Percentiles rank a stretch among this genome's conserved stretches.
phyloP scores from a whole-genome alignment of 2,888 invertebrate species.

The Argynnis bischoffii region DNA sequence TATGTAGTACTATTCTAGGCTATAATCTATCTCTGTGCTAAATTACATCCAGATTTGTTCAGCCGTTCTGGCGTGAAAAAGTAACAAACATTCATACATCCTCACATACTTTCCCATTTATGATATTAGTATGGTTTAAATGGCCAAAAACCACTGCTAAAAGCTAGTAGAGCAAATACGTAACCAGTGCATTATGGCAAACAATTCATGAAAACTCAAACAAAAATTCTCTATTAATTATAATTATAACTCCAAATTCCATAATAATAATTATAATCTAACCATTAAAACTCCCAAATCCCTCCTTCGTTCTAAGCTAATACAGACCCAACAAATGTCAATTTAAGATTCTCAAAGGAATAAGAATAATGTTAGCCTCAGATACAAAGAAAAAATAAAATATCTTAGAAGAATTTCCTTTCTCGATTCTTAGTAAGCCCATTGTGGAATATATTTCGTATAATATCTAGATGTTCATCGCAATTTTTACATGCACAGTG shows the following conservation, averaged over 20 bases:
- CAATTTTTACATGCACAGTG: background rate
- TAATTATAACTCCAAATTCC: background rate
- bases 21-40: no score
- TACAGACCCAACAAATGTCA: constrained; percentile 25
- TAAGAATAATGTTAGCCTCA: constrained; percentile 26
- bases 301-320: constrained; percentile 22
- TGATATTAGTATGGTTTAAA: no score
- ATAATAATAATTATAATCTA: background rate
- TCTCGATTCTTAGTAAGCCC: constrained; percentile 21
- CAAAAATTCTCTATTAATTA: no score
- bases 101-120: no score
- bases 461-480: background rate
- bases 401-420: constrained; percentile 22
- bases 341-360: constrained; percentile 26
- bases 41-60: no score
- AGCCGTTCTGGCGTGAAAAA: no score
- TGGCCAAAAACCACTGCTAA: no score
- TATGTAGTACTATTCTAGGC: no score
- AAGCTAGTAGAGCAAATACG: no score
- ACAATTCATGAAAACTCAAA: no score
- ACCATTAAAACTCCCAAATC: constrained; percentile 8
- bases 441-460: constrained; percentile 18
- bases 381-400: constrained; percentile 25
- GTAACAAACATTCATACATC: no score
- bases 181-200: no score